Percentiles rank a stretch among this genome's conserved stretches.
Evolutionary conservation across 2,888 invertebrate species (phyloP).

Genomic region (Panzeria rudis): DNA sequence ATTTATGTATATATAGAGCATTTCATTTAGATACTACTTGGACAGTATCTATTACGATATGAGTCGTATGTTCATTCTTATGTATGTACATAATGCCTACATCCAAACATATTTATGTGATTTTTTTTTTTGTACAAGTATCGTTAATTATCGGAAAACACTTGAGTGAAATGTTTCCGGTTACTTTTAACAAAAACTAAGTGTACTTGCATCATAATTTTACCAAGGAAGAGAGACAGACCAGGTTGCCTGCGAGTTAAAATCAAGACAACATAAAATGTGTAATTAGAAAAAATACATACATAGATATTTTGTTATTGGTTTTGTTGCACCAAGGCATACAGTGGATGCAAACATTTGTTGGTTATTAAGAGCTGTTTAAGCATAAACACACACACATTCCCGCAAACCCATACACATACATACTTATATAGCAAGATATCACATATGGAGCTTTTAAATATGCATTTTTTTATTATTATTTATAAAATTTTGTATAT

Average conservation of each 20-base stretch:
- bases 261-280: conserved; percentile 27
- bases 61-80: neutral
- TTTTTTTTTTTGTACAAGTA: conserved; percentile 38
- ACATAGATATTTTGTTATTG: neutral
- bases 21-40: neutral
- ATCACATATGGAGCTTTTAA: neutral
- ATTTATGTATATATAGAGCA: neutral
- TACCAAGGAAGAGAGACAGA: conserved; percentile 10
- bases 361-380: neutral
- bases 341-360: conserved; percentile 55
- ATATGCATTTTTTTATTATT: neutral
- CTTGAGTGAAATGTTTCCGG: conserved; percentile 69
- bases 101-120: conserved; percentile 17
- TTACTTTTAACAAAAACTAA: conserved; percentile 34
- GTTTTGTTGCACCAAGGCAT: neutral
- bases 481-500: neutral
- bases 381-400: neutral
- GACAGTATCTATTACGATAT: neutral
- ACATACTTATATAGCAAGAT: neutral
- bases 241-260: conserved; percentile 8
- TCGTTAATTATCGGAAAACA: conserved; percentile 71
- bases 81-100: neutral
- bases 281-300: neutral
- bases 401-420: neutral
- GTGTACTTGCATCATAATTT: conserved; percentile 63